These are phyloP conservation scores for Rhynchotus rufescens DNA, from an alignment of 2,797 vertebrate genomes.

Conservation along the genomic window DNA sequence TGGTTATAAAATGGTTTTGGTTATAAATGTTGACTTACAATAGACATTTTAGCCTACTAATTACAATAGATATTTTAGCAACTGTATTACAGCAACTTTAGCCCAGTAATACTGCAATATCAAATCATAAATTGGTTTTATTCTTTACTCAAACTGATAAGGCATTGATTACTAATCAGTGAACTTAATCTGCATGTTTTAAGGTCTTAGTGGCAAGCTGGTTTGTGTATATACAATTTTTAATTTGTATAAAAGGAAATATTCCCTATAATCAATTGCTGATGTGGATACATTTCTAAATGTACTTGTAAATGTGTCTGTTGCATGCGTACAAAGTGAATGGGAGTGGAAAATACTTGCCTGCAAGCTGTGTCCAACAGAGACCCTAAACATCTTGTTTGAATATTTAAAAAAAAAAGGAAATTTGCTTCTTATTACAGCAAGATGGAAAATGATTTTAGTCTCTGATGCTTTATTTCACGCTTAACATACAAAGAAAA, in stretches of 20 bases:
- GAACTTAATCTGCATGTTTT: not conserved
- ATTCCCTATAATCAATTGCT: not conserved
- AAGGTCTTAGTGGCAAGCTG: not conserved
- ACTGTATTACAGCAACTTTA: no score
- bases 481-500: not conserved
- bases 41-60: not conserved
- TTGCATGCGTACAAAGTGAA: not conserved
- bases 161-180: not conserved
- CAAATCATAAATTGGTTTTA: not conserved
- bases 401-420: not conserved
- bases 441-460: not conserved
- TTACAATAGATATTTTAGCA: not conserved
- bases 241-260: not conserved
- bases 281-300: not conserved
- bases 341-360: not conserved
- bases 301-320: not conserved
- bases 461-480: not conserved
- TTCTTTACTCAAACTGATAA: not conserved
- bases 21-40: not conserved
- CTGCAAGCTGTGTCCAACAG: not conserved
- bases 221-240: not conserved
- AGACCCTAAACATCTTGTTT: not conserved
- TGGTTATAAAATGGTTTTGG: no score
- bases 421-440: not conserved
- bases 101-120: not conserved